phyloP scores from a whole-genome alignment of 2,888 invertebrate species.

The Athalia circularis region DNA sequence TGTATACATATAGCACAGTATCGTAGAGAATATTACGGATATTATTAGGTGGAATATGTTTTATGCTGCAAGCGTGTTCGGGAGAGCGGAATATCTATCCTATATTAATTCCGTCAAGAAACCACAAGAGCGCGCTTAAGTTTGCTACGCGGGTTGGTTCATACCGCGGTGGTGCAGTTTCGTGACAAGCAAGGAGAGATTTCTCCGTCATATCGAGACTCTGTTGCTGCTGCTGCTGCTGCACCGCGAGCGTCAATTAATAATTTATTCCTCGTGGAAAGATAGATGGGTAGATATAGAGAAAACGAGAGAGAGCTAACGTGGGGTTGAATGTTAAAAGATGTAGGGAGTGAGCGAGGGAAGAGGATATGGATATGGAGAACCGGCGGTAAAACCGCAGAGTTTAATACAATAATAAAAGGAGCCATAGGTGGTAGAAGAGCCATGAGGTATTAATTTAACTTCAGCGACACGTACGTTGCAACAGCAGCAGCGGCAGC shows the following conservation, averaged over 20 bases:
- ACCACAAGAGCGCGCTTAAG: not conserved
- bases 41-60: too few species aligned
- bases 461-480: constrained; percentile 58
- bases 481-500: too few species aligned
- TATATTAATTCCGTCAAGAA: not conserved
- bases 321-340: not conserved
- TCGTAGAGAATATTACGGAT: too few species aligned
- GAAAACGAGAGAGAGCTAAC: too few species aligned
- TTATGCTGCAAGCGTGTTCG: too few species aligned
- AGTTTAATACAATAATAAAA: constrained; percentile 45
- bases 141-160: not conserved
- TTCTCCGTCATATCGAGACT: not conserved
- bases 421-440: constrained; percentile 14
- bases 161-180: not conserved
- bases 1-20: too few species aligned
- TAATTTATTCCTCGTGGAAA: constrained; percentile 18
- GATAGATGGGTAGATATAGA: too few species aligned
- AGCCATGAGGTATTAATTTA: constrained; percentile 63
- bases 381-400: constrained; percentile 23
- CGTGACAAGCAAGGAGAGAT: not conserved
- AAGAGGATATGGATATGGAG: not conserved
- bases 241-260: constrained; percentile 30
- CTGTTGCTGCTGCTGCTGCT: not conserved
- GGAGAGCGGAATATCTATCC: too few species aligned
- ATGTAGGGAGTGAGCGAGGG: not conserved